Conservation (phyloP, 1,140 invertebrate species). For the Platorchestia sp. region DNA sequence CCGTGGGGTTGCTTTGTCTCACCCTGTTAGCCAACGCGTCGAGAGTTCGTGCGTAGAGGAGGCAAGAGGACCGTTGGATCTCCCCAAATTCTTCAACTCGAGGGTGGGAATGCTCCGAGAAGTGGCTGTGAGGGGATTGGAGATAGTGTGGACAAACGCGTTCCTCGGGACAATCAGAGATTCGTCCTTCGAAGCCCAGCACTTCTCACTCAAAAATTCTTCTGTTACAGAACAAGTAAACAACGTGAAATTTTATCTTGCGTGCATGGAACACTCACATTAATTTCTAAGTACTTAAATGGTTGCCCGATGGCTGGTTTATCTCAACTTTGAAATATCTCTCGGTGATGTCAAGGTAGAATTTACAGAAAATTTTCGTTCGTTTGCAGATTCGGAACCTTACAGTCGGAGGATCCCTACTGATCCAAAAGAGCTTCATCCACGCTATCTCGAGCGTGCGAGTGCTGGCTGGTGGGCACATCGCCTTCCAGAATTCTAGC, state of each 20-base stretch:
- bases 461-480: neutral
- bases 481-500: neutral
- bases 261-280: neutral
- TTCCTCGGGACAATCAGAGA: neutral
- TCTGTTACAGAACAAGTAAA: neutral
- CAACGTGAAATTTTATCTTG: neutral
- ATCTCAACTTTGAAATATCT: neutral
- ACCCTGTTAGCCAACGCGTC: neutral
- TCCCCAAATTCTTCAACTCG: neutral
- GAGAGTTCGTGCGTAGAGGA: neutral
- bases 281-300: neutral
- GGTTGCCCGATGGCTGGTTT: neutral
- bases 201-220: neutral
- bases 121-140: neutral
- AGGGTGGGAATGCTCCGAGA: neutral
- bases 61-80: neutral
- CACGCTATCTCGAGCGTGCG: neutral
- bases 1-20: neutral
- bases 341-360: neutral
- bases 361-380: neutral
- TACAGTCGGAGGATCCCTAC: neutral
- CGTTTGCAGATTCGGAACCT: conserved; percentile 16
- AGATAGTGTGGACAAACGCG: neutral
- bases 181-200: neutral
- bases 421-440: neutral